Base-by-base conservation (phyloP, 2,888 invertebrate species). In the Aspidiotus destructor region DNA sequence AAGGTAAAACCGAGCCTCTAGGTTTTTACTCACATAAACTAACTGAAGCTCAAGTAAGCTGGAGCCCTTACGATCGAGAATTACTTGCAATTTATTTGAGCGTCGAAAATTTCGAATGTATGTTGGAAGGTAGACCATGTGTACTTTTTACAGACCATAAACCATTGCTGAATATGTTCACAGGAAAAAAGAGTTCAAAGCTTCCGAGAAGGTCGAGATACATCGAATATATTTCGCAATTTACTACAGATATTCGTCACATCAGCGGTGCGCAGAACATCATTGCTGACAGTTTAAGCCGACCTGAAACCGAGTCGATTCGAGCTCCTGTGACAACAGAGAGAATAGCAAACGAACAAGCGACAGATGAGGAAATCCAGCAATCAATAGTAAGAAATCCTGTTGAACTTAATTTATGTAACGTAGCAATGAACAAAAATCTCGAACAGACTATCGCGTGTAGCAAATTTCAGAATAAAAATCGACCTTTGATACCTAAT, bases 121-220 rank as follows among this genome's bases (percentile, higher is more conserved):
- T 71, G 69, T 52, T 73, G 2, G 70, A 73, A 70, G 73, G 70
- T 28, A 52, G 70, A n/a, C 7, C 8, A 10, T 72, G 71, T 16
- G 64, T 54, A 8, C 60, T 72, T 8, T 72, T 41, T 40, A 72
- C 69, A 6, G 72, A 72, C 42, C 72, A 72, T 17, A 48, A 61
- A 65, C 71, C 71, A 9, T 55, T 72, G 1, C 62, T 62, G 13
- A 62, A 41, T 57, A 69, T 70, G 8, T 72, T 71, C 44, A 0
- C 41, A 9, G 69, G 71, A 54, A 71, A 69, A 7, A 28, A 7
- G 58, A 70, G 8, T n/a, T 54, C 61, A 8, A 11, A n/a, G 11
- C n/a, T 60, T 7, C 70, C 68, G 10, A 2, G 65, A 28, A 63
- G 60, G 13, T 16, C 52, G 2, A 44, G 65, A 15, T 48, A 48